A percentile compares a stretch with the other conserved stretches of the same genome.
These are phyloP conservation scores for Calypte anna DNA, from an alignment of 2,113 vertebrate genomes.

Conservation along the genomic window DNA sequence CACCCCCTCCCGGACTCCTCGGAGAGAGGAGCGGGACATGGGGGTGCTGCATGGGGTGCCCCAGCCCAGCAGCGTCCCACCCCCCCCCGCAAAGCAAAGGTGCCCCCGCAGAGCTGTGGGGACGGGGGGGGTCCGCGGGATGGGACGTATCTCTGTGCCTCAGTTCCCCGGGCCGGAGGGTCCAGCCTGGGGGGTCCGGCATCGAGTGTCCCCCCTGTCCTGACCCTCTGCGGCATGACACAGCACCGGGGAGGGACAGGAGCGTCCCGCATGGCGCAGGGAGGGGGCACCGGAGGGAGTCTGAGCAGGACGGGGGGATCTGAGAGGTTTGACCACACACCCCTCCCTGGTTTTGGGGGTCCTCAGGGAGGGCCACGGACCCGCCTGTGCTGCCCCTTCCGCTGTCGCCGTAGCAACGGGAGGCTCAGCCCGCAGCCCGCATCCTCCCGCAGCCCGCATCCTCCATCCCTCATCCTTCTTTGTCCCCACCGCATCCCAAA, in stretches of 20 bases:
- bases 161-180: not conserved
- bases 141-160: not conserved
- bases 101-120: not conserved
- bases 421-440: not conserved
- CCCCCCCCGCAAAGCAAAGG: not conserved
- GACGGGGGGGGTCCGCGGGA: too few species aligned
- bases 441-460: too few species aligned
- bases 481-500: not conserved
- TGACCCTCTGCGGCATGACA: not conserved
- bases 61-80: not conserved
- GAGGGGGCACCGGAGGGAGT: not conserved
- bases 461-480: not conserved
- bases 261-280: not conserved
- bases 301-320: not conserved
- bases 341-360: not conserved
- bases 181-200: not conserved
- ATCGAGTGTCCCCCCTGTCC: not conserved
- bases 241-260: not conserved
- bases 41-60: too few species aligned
- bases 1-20: too few species aligned
- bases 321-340: not conserved
- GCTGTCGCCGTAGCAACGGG: constrained; percentile 78
- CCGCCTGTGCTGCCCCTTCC: constrained; percentile 9
- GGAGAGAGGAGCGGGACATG: too few species aligned
- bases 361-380: not conserved